These are phyloP conservation scores for Dynastes tityus DNA, from an alignment of 2,888 invertebrate species.

Conservation along the genomic window DNA sequence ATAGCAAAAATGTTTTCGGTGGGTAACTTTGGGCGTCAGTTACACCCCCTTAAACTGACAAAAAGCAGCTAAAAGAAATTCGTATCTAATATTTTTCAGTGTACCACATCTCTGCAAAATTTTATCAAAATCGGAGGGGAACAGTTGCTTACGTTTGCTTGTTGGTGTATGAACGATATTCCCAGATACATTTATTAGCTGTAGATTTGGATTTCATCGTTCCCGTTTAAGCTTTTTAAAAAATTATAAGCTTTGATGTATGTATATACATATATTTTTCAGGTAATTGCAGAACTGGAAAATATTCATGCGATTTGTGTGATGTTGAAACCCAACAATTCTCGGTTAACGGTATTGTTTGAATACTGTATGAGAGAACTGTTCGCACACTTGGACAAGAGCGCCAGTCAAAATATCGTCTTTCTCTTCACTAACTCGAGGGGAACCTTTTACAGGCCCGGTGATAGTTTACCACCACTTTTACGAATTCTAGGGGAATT, in stretches of 20 bases:
- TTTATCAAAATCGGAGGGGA: too few relatives aligned
- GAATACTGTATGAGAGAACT: slow-evolving; percentile 55
- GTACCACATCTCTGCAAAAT: too few relatives aligned
- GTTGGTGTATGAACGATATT: neutral
- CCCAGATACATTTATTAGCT: neutral
- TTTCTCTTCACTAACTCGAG: slow-evolving; percentile 55
- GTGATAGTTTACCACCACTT: slow-evolving; percentile 51
- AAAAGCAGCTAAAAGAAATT: too few relatives aligned
- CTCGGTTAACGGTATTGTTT: slow-evolving; percentile 51
- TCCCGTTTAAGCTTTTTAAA: too few relatives aligned
- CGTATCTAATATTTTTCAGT: too few relatives aligned
- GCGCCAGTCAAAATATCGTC: slow-evolving; percentile 52
- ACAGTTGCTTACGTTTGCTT: too few relatives aligned
- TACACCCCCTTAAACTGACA: too few relatives aligned
- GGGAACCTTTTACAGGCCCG: slow-evolving; percentile 52
- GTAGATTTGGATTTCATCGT: neutral
- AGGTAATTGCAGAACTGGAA: slow-evolving; percentile 48
- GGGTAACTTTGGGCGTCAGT: too few relatives aligned
- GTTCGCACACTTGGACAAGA: slow-evolving; percentile 51
- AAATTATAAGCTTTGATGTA: neutral
- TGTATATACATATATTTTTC: neutral
- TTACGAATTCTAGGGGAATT: slow-evolving; percentile 47
- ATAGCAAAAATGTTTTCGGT: too few relatives aligned
- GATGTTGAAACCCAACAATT: slow-evolving; percentile 54
- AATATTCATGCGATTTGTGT: slow-evolving; percentile 54